Evolutionary conservation across 1,140 invertebrate species (phyloP).

Genomic region (Drosophila orosa): DNA sequence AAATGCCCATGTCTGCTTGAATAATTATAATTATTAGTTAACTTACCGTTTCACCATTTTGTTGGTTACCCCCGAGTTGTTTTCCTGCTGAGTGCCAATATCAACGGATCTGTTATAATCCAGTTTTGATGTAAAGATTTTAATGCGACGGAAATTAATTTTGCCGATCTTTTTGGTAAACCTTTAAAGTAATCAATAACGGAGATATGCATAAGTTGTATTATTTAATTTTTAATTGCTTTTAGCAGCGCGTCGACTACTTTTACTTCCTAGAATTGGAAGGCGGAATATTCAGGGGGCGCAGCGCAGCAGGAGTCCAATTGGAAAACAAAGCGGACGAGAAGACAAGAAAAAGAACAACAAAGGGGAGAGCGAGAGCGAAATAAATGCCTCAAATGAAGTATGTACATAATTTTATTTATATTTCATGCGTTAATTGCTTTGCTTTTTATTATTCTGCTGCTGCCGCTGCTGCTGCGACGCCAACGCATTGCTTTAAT

Average conservation of each 20-base stretch:
- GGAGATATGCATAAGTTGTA: conserved; percentile 22
- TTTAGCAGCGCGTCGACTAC: conserved; percentile 3
- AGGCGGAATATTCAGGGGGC: conserved; percentile 4
- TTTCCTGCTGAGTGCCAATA: conserved; percentile 84
- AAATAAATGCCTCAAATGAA: conserved; percentile 7
- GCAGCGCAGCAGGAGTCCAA: conserved; percentile 49
- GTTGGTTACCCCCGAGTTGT: conserved; percentile 84
- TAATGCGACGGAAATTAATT: conserved; percentile 83
- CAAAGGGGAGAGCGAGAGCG: conserved; percentile 1
- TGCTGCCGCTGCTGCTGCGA: conserved; percentile 8
- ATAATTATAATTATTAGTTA: not conserved
- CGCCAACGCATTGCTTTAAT: conserved; percentile 31
- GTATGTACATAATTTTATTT: conserved; percentile 35
- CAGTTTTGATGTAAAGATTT: conserved; percentile 84
- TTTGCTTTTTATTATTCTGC: conserved; percentile 26
- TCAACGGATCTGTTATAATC: conserved; percentile 84
- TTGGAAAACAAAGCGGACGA: conserved; percentile 35
- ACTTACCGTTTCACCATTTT: conserved; percentile 84
- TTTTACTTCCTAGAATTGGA: conserved; percentile 40
- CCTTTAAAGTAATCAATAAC: conserved; percentile 52
- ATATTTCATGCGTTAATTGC: conserved; percentile 52
- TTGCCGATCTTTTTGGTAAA: conserved; percentile 62
- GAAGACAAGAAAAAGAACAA: conserved; percentile 18
- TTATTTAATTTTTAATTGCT: conserved; percentile 21
- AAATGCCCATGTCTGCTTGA: not conserved